These are phyloP conservation scores for Mola mola DNA, from an alignment of 2,113 vertebrate genomes.

Conservation along the genomic window DNA sequence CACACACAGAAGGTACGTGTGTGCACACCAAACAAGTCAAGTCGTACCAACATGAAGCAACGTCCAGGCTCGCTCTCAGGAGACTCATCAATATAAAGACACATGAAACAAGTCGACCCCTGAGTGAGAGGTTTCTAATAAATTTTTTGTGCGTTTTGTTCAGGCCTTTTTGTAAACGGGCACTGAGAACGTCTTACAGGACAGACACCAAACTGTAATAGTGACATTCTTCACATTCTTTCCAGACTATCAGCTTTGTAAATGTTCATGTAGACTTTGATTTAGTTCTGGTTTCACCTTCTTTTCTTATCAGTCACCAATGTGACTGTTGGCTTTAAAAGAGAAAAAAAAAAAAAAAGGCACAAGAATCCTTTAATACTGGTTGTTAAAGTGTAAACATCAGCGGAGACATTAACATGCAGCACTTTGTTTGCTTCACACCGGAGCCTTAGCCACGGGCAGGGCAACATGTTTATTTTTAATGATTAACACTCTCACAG, in stretches of 20 bases:
- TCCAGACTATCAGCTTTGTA: not conserved
- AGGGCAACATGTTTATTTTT: conserved; percentile 69
- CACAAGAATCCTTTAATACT: not conserved
- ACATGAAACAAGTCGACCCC: conserved; percentile 12
- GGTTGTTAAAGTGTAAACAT: conserved; percentile 18
- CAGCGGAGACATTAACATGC: conserved; percentile 49
- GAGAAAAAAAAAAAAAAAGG: not conserved
- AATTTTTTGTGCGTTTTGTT: not conserved
- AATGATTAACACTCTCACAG: conserved; percentile 73
- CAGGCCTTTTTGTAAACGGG: conserved; percentile 4
- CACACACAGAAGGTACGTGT: conserved; percentile 17
- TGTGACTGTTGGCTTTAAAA: not conserved
- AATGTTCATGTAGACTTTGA: not conserved
- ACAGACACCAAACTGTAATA: not conserved
- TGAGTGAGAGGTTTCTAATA: not conserved
- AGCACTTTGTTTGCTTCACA: conserved; percentile 56
- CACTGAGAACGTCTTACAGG: not conserved
- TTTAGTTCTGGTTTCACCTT: not conserved
- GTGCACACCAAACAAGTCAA: conserved; percentile 8
- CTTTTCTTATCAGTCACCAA: not conserved
- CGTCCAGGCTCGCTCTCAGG: conserved; percentile 6
- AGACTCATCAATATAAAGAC: conserved; percentile 4
- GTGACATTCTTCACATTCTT: not conserved
- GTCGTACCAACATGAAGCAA: conserved; percentile 52
- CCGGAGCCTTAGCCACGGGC: conserved; percentile 41